Percentiles rank a stretch among this genome's conserved stretches.
These are phyloP conservation scores for Scaptomyza flava DNA, from an alignment of 2,888 invertebrate genomes.

Conservation along the genomic window DNA sequence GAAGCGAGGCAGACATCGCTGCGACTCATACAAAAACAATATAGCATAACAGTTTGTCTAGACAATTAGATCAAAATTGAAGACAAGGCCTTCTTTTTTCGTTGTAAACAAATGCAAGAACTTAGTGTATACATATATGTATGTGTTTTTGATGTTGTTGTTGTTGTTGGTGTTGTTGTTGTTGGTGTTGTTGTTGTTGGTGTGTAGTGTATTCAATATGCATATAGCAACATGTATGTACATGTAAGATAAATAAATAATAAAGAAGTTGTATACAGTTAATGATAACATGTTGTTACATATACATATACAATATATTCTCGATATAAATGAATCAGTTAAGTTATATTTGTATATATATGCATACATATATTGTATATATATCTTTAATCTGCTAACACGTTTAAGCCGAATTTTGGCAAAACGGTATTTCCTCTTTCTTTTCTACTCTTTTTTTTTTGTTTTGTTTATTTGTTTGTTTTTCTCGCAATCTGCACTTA, in stretches of 20 bases:
- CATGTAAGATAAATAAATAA: conserved; percentile 63
- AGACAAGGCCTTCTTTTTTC: conserved; percentile 15
- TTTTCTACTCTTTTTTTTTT: conserved; percentile 7
- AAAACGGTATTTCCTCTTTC: conserved; percentile 5
- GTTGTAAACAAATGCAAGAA: conserved; percentile 53
- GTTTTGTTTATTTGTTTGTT: not conserved
- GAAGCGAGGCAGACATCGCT: not conserved
- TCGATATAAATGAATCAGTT: conserved; percentile 16
- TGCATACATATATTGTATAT: conserved; percentile 15
- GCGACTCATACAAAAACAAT: conserved; percentile 1
- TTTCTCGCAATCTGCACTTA: conserved; percentile 18
- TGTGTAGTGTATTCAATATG: conserved; percentile 50
- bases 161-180: conserved; percentile 18
- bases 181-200: conserved; percentile 22
- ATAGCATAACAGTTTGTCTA: not conserved
- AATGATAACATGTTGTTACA: conserved; percentile 43
- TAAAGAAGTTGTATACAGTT: conserved; percentile 54
- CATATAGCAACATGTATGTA: conserved; percentile 63
- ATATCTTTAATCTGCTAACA: conserved; percentile 18
- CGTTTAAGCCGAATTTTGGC: conserved; percentile 20
- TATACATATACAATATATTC: conserved; percentile 25
- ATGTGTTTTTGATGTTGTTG: conserved; percentile 5
- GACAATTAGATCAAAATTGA: conserved; percentile 17
- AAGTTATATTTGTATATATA: not conserved
- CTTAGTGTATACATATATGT: conserved; percentile 28